Percentiles rank a stretch among this genome's conserved stretches.
phyloP scores from a whole-genome alignment of 2,113 vertebrate species.

The Phaethon lepturus region DNA sequence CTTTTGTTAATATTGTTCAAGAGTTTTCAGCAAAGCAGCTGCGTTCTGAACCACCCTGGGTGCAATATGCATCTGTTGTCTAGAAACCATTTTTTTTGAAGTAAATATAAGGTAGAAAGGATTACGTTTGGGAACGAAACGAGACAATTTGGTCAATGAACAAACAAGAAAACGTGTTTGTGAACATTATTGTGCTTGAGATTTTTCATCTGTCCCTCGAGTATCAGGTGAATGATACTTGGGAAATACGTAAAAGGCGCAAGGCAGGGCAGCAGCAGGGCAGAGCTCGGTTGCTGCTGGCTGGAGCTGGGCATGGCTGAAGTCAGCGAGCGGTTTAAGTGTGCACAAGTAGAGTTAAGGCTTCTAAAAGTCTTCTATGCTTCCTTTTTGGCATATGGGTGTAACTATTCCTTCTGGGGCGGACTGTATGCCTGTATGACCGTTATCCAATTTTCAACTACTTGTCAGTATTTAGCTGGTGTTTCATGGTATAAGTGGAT shows the following conservation, averaged over 20 bases:
- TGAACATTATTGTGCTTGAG: rapidly evolving
- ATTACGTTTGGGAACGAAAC: background rate
- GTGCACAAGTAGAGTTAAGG: background rate
- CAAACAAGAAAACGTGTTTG: background rate
- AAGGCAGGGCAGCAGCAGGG: background rate
- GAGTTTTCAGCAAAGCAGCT: background rate
- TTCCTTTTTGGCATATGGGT: background rate
- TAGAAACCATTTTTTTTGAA: background rate
- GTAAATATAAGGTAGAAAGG: background rate
- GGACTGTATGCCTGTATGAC: background rate
- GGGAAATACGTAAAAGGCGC: rapidly evolving
- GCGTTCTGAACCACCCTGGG: background rate
- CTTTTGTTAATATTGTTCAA: background rate
- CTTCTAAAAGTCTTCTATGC: background rate
- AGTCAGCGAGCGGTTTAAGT: rapidly evolving
- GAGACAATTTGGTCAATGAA: background rate
- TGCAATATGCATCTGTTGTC: background rate
- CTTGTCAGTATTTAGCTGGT: background rate
- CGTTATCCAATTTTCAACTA: background rate
- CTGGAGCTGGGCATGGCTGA: background rate
- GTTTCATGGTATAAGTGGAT: background rate
- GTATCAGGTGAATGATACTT: rapidly evolving
- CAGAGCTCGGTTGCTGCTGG: background rate
- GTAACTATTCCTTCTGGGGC: background rate
- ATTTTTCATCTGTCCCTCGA: background rate